A percentile compares a stretch with the other conserved stretches of the same genome.
Evolutionary conservation across 2,797 vertebrate genomes (phyloP).

Genomic region (Typhlichthys subterraneus): DNA sequence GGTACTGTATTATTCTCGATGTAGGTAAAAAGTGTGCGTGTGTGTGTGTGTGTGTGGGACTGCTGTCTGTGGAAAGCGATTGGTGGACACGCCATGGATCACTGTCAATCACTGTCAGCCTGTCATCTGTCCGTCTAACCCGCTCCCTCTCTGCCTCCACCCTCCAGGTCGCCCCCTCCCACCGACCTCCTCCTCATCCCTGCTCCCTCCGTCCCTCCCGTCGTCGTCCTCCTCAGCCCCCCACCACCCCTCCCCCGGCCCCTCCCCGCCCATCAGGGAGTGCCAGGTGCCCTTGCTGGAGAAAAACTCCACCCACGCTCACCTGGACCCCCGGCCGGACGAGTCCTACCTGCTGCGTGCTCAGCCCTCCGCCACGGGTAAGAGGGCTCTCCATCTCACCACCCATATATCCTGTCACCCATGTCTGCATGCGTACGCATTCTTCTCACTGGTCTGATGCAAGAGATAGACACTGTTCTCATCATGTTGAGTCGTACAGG

Average conservation of each 20-base stretch:
- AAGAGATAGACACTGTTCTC: too few species aligned
- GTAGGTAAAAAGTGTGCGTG: neutral
- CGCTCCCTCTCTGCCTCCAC: slow-evolving; percentile 83
- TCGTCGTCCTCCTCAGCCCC: slow-evolving; percentile 89
- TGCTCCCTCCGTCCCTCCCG: slow-evolving; percentile 91
- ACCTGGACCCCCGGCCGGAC: slow-evolving; percentile 96
- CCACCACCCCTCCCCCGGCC: slow-evolving; percentile 86
- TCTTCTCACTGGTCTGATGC: too few species aligned
- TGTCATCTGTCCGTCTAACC: slow-evolving; percentile 83
- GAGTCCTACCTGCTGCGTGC: slow-evolving; percentile 95
- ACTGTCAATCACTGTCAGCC: slow-evolving; percentile 74
- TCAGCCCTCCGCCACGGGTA: slow-evolving; percentile 91
- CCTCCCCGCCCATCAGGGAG: slow-evolving; percentile 84
- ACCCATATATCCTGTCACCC: slow-evolving; percentile 22
- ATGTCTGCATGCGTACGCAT: neutral
- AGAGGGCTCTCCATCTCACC: slow-evolving; percentile 61
- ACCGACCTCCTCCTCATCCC: slow-evolving; percentile 93
- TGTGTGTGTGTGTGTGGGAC: neutral
- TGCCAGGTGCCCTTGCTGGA: slow-evolving; percentile 99
- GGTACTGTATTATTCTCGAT: neutral
- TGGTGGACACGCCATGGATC: neutral
- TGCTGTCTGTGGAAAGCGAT: too few species aligned
- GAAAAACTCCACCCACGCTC: slow-evolving; percentile 97
- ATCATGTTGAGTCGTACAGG: too few species aligned
- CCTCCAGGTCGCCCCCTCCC: slow-evolving; percentile 96